Conservation (phyloP, 2,797 vertebrate genomes). For the Pangasius sanitwongsei region DNA sequence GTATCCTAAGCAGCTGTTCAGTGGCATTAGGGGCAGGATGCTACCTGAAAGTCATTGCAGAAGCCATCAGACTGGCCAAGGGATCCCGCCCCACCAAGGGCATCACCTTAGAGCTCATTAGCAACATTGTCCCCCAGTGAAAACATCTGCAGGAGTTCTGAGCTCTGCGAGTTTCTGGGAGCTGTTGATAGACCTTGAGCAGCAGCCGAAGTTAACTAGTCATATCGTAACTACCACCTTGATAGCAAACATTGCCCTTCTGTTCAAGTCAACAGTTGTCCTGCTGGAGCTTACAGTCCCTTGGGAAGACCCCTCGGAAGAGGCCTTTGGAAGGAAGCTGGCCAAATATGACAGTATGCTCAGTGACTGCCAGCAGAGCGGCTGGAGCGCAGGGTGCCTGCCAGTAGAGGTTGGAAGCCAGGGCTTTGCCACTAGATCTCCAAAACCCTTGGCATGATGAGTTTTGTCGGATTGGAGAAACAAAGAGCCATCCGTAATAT, state of each 20-base stretch:
- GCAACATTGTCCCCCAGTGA: neutral
- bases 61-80: neutral
- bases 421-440: neutral
- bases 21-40: neutral
- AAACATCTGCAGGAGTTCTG: neutral
- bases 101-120: neutral
- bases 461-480: neutral
- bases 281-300: neutral
- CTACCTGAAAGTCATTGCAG: neutral
- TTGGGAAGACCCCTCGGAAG: neutral
- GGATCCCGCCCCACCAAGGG: neutral
- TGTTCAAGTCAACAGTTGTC: neutral
- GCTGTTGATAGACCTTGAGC: neutral
- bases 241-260: neutral
- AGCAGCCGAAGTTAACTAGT: neutral
- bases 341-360: neutral
- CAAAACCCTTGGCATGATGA: neutral
- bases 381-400: slow-evolving; percentile 1
- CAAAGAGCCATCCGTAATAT: neutral
- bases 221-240: neutral
- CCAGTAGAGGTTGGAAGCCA: neutral
- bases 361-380: neutral
- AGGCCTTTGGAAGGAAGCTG: neutral
- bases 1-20: neutral
- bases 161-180: neutral